Conservation (phyloP, 2,797 vertebrate genomes). For the Pipistrellus kuhlii region DNA sequence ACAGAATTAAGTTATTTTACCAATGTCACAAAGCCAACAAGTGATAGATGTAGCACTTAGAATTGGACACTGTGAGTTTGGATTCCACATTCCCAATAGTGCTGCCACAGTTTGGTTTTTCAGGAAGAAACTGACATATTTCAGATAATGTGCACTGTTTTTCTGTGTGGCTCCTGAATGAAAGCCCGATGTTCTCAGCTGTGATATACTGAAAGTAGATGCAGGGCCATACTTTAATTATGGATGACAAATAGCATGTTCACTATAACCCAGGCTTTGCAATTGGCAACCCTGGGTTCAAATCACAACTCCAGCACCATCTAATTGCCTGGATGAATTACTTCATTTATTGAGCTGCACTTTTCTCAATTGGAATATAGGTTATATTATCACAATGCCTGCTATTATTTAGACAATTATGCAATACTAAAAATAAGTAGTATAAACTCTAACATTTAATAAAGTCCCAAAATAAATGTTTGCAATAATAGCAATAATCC, state of each 20-base stretch:
- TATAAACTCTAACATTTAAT: neutral
- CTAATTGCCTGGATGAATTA: neutral
- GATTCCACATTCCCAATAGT: neutral
- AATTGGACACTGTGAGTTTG: neutral
- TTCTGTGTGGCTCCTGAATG: neutral
- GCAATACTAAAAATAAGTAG: neutral
- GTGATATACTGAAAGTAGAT: neutral
- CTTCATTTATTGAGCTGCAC: neutral
- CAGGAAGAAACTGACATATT: neutral
- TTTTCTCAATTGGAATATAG: neutral
- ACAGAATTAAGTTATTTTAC: neutral
- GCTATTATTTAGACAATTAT: neutral
- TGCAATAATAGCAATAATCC: neutral
- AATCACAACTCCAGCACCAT: neutral
- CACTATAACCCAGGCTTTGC: neutral
- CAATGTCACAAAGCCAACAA: neutral
- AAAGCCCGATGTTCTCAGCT: neutral
- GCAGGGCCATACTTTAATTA: neutral
- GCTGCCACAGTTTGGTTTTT: neutral
- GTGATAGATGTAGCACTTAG: neutral
- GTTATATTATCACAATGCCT: neutral
- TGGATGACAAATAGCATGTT: neutral
- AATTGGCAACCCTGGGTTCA: neutral
- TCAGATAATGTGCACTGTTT: neutral
- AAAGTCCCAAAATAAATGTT: neutral